phyloP scores from a whole-genome alignment of 2,113 vertebrate species.

The Rynchops niger region DNA sequence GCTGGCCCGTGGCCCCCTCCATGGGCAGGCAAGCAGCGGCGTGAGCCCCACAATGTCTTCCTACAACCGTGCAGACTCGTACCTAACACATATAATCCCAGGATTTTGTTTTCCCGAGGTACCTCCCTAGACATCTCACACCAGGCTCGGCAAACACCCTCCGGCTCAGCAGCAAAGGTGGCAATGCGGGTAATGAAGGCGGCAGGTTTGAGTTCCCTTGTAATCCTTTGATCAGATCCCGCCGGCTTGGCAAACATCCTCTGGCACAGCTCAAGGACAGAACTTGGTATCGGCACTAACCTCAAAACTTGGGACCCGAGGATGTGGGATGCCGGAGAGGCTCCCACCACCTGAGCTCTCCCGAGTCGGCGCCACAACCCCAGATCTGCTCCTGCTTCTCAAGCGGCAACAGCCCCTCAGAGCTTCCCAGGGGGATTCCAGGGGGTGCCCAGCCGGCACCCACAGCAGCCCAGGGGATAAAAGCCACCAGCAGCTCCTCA shows the following conservation, averaged over 20 bases:
- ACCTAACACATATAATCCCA: not conserved
- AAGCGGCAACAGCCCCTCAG: not conserved
- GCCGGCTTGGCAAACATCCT: not conserved
- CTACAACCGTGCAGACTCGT: not conserved
- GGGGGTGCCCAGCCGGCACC: not conserved
- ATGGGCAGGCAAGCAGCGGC: not conserved
- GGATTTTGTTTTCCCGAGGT: not conserved
- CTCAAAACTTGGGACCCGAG: not conserved
- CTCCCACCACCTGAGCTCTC: not conserved
- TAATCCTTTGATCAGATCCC: not conserved
- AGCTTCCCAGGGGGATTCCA: not conserved
- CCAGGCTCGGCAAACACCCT: not conserved
- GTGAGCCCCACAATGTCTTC: not conserved
- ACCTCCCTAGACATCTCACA: not conserved
- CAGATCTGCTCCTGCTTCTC: not conserved
- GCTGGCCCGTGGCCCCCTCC: not conserved
- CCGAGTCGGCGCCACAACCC: fast-evolving
- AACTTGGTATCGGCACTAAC: not conserved
- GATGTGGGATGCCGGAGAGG: not conserved
- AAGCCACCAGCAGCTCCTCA: not conserved
- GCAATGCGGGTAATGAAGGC: not conserved
- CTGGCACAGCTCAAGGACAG: not conserved
- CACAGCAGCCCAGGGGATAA: not conserved
- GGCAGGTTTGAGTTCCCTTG: not conserved
- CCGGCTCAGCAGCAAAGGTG: not conserved